These are phyloP conservation scores for Creontiades dilutus DNA, from an alignment of 2,888 invertebrate genomes.

Conservation along the genomic window DNA sequence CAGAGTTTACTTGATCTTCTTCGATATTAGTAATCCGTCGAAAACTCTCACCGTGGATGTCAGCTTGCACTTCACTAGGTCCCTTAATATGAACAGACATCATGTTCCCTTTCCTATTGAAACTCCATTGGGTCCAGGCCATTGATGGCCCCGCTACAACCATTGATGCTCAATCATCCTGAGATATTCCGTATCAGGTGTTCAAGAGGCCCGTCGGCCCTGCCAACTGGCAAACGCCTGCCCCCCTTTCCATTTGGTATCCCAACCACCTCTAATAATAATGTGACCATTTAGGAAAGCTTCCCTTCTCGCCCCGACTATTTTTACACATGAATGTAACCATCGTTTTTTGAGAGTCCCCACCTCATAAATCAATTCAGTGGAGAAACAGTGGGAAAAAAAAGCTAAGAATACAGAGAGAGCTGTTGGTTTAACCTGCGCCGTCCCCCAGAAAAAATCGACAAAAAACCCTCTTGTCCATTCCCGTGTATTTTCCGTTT, in stretches of 20 bases:
- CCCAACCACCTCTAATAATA: conserved; percentile 57
- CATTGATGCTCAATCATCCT: conserved; percentile 54
- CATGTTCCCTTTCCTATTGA: too few species aligned
- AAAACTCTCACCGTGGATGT: too few species aligned
- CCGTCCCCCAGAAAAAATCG: background rate
- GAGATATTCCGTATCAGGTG: conserved; percentile 57
- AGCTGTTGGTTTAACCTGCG: background rate
- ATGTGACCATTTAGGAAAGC: conserved; percentile 47
- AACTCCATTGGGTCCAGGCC: background rate
- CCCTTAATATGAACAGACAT: too few species aligned
- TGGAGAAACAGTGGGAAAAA: background rate
- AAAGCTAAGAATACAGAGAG: conserved; percentile 18
- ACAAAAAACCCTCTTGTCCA: background rate
- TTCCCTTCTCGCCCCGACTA: conserved; percentile 20
- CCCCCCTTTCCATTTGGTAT: conserved; percentile 33
- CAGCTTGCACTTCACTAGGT: too few species aligned
- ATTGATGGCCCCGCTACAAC: conserved; percentile 23
- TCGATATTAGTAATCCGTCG: too few species aligned
- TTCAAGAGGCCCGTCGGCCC: background rate
- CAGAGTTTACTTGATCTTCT: too few species aligned
- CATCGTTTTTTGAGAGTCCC: conserved; percentile 44
- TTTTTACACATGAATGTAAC: conserved; percentile 59
- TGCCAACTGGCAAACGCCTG: conserved; percentile 55
- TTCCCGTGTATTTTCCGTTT: background rate
- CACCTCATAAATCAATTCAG: conserved; percentile 49